Evolutionary conservation across 2,113 vertebrate genomes (phyloP), one percentile per base, ranked within the genome.

Genomic region (Ellobius talpinus): DNA sequence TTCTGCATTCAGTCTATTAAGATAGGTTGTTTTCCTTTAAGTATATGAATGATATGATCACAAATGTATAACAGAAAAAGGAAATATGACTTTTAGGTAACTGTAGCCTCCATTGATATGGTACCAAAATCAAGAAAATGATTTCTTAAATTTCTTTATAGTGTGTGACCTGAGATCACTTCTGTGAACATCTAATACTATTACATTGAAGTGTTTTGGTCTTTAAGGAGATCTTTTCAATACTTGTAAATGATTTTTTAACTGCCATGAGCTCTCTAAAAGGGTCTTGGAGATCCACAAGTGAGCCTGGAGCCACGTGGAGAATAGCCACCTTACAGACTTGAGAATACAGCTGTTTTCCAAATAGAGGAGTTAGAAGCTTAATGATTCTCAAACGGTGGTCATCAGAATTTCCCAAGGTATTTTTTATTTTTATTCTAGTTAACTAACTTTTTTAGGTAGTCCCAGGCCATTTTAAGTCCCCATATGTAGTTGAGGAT

Each of bases 1-100:
- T 91, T 93, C 78, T 96, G 87, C 36, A 90, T 91, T 94, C 52
- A 92, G 1, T 95, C 63, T 96, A 39, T 95, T 96, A 95, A 5
- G 31, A 61, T 92, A 94, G 31, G 21, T 94, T 94, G 47, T 96
- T 97, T 94, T 93, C 74, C 31, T 93, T 97, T 66, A 95, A 86
- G 72, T 96, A 65, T 79, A 26, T 96, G 63, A 96, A 70, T 58
- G 93, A 93, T 94, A 93, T 14, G 36, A 16, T 50, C 29, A 89
- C 16, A 91, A 33, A 94, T 92, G 31, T 50, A 10, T 96, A 89
- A 87, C 77, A 94, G 78, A 61, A 95, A 97, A 96, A 93, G 63
- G 55, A 92, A 96, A 87, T 23, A 76, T 85, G 95, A 19, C 92
- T 96, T 95, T 88, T 24, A 95, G 87, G 42, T 94, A 90, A 87